Percentiles rank a stretch among this genome's conserved stretches.
phyloP scores from a whole-genome alignment of 2,113 vertebrate species.

The Takifugu flavidus region DNA sequence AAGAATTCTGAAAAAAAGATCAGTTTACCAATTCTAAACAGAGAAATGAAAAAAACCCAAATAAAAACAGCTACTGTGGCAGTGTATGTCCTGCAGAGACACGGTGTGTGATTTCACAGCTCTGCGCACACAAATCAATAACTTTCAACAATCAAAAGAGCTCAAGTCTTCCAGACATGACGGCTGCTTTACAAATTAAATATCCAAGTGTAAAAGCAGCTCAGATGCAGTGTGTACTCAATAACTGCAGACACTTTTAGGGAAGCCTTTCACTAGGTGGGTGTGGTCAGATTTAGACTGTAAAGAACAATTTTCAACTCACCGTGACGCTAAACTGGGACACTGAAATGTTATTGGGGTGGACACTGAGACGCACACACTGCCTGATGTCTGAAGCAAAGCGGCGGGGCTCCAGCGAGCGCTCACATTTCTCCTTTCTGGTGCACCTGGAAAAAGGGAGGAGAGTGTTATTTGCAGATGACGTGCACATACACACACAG shows the following conservation, averaged over 20 bases:
- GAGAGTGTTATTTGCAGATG: conserved; percentile 21
- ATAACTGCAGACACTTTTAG: conserved; percentile 43
- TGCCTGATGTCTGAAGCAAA: conserved; percentile 95
- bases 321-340: conserved; percentile 97
- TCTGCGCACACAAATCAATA: conserved; percentile 35
- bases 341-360: conserved; percentile 98
- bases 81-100: background rate
- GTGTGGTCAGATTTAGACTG: background rate
- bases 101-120: conserved; percentile 16
- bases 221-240: conserved; percentile 36
- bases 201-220: conserved; percentile 29
- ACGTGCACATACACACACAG: conserved; percentile 25
- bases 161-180: conserved; percentile 23
- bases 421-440: conserved; percentile 91
- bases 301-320: conserved; percentile 56
- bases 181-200: conserved; percentile 36
- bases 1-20: background rate
- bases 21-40: too few species aligned
- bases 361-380: conserved; percentile 92
- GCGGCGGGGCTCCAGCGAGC: conserved; percentile 88
- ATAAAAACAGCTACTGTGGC: background rate
- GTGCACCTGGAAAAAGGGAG: conserved; percentile 81
- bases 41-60: background rate
- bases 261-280: conserved; percentile 20
- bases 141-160: conserved; percentile 21